Percentiles rank a stretch among this genome's conserved stretches.
Conservation (phyloP, 2,888 invertebrate species). For the Buathra laborator region DNA sequence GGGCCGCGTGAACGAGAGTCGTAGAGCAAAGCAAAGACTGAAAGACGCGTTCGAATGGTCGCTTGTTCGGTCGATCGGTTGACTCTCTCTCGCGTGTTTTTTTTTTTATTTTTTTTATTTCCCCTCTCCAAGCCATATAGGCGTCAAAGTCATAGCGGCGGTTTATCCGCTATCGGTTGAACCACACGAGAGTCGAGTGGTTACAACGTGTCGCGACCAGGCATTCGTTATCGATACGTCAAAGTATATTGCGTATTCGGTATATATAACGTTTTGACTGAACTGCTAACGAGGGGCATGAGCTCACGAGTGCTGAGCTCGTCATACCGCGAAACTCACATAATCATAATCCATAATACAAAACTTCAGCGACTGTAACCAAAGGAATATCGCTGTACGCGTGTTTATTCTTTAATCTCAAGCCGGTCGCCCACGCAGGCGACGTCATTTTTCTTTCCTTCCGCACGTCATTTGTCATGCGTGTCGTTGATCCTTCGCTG, state of each 20-base stretch:
- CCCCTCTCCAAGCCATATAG: not conserved
- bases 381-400: not conserved
- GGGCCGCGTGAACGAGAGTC: conserved; percentile 28
- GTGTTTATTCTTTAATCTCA: conserved; percentile 40
- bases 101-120: not conserved
- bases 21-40: conserved; percentile 50
- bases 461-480: conserved; percentile 22
- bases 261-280: conserved; percentile 21
- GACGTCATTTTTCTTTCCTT: conserved; percentile 7
- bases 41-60: conserved; percentile 16
- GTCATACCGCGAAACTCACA: conserved; percentile 34
- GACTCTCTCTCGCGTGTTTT: not conserved
- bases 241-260: conserved; percentile 4
- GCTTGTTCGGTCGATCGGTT: conserved; percentile 37
- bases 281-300: conserved; percentile 40
- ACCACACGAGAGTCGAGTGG: conserved; percentile 20
- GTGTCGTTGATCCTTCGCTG: conserved; percentile 55
- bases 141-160: conserved; percentile 24
- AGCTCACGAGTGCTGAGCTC: conserved; percentile 10
- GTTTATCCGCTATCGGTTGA: conserved; percentile 24
- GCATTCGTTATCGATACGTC: conserved; percentile 62
- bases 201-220: conserved; percentile 47
- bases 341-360: conserved; percentile 10
- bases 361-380: not conserved
- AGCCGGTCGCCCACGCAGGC: conserved; percentile 22